Base-by-base conservation (phyloP, 2,797 vertebrate genomes). In the Loriculus beryllinus region DNA sequence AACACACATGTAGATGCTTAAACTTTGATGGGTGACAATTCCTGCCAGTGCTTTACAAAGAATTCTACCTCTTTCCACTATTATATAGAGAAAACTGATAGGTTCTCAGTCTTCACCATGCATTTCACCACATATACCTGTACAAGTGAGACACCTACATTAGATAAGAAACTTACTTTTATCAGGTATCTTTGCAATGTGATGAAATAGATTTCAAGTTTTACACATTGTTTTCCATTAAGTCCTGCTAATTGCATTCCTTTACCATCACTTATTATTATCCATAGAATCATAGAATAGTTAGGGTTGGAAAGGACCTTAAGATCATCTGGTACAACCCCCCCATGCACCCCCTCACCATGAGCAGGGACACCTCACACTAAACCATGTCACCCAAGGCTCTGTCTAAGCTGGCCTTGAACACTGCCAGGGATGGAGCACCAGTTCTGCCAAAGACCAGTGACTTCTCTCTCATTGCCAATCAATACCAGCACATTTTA, bases 151-250 rank as follows among this genome's bases (percentile, higher is more conserved):
- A 84, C 0, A 2, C 7, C 12, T 72, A 12, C 5, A 16, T 54
- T 62, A 86, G 14, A 33, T 8, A 47, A 45, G 20, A 31, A 9
- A 43, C 43, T 39, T 48, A 35, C 21, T 84, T 78, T 82, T 52
- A 35, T 54, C 1, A 0, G 25, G 6, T 67, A 42, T 51, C 1
- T 0, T 14, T 65, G 26, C 16, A 59, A 35, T 26, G 21, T 49
- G n/a, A 63, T 54, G 57, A 77, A 81, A 87, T 12, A 48, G 7
- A 49, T 76, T 91, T 93, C 11, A 86, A 86, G 35, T 71, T 71
- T 52, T 37, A 28, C 4, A 15, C 21, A 4, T 45, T 49, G 8
- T n/a, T 89, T 71, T 81, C 76, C 23, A 82, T 33, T 33, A 75
- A 90, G 67, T 62, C 22, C 60, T 63, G 28, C 5, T 63, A 81